Base-by-base conservation (phyloP, 2,888 invertebrate species). In the Tryphoninae sp. region DNA sequence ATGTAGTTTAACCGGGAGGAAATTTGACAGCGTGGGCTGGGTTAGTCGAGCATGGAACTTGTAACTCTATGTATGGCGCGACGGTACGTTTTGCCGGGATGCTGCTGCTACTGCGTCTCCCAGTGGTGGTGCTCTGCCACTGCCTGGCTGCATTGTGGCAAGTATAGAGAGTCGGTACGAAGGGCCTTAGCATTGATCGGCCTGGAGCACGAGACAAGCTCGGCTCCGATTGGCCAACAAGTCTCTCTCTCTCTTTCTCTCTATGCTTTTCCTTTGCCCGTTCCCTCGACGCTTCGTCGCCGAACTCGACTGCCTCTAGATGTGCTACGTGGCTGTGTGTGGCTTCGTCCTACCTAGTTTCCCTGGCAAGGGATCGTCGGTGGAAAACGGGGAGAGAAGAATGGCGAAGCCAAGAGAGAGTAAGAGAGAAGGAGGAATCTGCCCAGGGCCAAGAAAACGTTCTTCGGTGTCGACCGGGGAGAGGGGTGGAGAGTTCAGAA, bases 151-250 rank as follows among this genome's bases (percentile, higher is more conserved):
- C 42, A 53, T 79, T 79, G 71, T 71, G 75, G 64, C 76, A 68
- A 64, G 68, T 84, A 80, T 87, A 87, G 82, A 89, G 71, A 62
- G 65, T 90, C 89, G 89, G 90, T 90, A 90, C 87, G 89, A 88
- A 88, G 90, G 91, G 85, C 87, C 86, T 89, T 85, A 89, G 88
- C 91, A 91, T 92, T 90, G 91, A 91, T 91, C 91, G 90, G 88
- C 89, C 87, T 80, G 85, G 86, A 84, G 86, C 86, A 83, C 84
- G 86, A 86, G 86, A 86, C 88, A 85, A 88, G 90, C 89, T 85
- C 80, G 69, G 78, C 87, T 88, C 88, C 83, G 88, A 91, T 91
- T 91, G 91, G 91, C 86, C 86, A 83, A 83, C 81, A 23, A 76
- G 55, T 65, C 71, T 69, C 62, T 73, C 42, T 74, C 68, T 42